Evolutionary conservation across 2,888 invertebrate species (phyloP).

Genomic region (Plemyria rubiginata): DNA sequence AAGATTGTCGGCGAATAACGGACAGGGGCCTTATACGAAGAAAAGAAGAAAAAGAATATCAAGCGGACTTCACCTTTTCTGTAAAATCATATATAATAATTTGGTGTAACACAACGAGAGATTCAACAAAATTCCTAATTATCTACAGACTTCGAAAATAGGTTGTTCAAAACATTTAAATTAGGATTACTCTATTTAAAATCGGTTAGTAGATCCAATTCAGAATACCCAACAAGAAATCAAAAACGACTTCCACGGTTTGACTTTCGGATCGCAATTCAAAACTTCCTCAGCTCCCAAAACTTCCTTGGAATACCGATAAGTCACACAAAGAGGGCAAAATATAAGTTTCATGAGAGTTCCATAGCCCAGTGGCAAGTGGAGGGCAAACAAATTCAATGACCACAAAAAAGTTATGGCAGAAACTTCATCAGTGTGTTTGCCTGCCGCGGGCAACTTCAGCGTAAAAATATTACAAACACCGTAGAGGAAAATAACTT

Average conservation of each 20-base stretch:
- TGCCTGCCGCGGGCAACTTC: conserved; percentile 45
- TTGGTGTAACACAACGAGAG: not conserved
- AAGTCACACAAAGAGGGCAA: conserved; percentile 59
- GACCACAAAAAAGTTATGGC: conserved; percentile 69
- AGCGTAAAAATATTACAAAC: conserved; percentile 50
- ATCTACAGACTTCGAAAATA: not conserved
- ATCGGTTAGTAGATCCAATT: conserved; percentile 10
- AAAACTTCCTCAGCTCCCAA: conserved; percentile 45
- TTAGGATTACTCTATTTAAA: conserved; percentile 2
- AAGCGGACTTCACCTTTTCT: no score
- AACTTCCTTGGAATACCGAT: conserved; percentile 54
- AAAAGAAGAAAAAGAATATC: no score
- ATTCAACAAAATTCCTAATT: not conserved
- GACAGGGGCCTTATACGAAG: no score
- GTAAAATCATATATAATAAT: no score
- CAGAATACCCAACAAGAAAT: conserved; percentile 18
- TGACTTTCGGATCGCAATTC: conserved; percentile 40
- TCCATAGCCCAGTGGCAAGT: conserved; percentile 61
- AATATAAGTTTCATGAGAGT: conserved; percentile 73
- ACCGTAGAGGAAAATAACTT: conserved; percentile 43
- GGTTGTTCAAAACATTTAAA: not conserved
- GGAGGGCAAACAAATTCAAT: conserved; percentile 76
- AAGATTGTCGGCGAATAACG: no score
- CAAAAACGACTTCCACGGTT: conserved; percentile 33
- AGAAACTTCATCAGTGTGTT: conserved; percentile 56